These are phyloP conservation scores for Drosophila kepulauana DNA, from an alignment of 1,140 invertebrate genomes.

Conservation along the genomic window DNA sequence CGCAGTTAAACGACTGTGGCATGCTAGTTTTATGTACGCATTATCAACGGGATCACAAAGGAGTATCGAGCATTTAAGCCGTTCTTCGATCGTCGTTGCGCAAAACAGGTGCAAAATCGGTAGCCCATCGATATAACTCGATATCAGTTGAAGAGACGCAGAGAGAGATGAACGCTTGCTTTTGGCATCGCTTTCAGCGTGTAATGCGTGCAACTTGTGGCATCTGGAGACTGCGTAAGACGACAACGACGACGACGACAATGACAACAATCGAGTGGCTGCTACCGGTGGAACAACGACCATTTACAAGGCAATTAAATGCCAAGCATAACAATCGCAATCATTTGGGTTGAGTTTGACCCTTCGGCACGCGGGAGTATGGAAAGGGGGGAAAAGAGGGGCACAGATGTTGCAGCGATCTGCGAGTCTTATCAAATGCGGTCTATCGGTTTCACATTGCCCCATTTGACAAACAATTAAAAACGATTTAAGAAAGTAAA, in stretches of 20 bases:
- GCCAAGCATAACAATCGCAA: conserved; percentile 78
- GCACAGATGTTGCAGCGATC: background rate
- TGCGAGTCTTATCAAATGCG: conserved; percentile 70
- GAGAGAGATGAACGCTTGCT: background rate
- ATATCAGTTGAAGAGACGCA: conserved; percentile 60
- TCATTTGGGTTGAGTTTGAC: conserved; percentile 61
- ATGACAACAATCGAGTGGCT: conserved; percentile 70
- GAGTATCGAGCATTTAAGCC: conserved; percentile 37
- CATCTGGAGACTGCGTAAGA: conserved; percentile 59
- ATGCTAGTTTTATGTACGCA: conserved; percentile 81
- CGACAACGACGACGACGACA: conserved; percentile 43
- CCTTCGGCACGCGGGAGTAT: conserved; percentile 25
- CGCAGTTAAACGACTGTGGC: conserved; percentile 66
- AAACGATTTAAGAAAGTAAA: conserved; percentile 83
- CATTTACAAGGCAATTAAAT: conserved; percentile 84
- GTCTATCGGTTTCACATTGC: conserved; percentile 81
- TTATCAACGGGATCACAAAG: conserved; percentile 77
- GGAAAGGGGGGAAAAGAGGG: no score
- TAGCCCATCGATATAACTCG: conserved; percentile 72
- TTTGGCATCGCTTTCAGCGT: conserved; percentile 19
- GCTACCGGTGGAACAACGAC: conserved; percentile 69
- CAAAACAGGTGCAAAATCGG: conserved; percentile 79
- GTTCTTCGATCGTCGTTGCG: background rate
- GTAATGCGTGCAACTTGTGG: conserved; percentile 81
- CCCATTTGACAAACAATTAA: conserved; percentile 82